A percentile compares a stretch with the other conserved stretches of the same genome.
Conservation (phyloP, 2,113 vertebrate species). For the Hippoglossus stenolepis region DNA sequence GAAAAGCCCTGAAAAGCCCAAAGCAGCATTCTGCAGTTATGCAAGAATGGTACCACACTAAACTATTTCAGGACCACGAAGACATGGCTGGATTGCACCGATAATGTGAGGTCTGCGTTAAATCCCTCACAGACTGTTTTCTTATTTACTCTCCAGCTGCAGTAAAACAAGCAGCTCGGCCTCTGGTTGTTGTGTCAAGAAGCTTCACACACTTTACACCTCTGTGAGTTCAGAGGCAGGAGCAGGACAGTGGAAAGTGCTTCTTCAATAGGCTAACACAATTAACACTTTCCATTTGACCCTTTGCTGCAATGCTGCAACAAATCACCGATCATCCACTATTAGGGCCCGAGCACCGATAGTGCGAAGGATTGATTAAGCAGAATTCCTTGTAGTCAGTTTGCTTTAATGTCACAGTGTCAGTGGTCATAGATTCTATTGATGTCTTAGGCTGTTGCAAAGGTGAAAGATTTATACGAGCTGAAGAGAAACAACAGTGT, state of each 20-base stretch:
- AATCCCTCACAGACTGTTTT: conserved; percentile 2
- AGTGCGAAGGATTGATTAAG: no score
- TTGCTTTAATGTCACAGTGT: no score
- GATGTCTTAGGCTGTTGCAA: no score
- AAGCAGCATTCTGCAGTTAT: conserved; percentile 50
- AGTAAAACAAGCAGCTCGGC: conserved; percentile 31
- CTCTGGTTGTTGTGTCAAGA: conserved; percentile 20
- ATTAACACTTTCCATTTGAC: background rate
- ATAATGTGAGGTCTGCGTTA: conserved; percentile 29
- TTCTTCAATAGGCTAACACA: background rate
- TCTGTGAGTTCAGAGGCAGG: background rate
- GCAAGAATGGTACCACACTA: conserved; percentile 58
- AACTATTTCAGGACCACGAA: conserved; percentile 66
- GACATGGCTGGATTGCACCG: conserved; percentile 10
- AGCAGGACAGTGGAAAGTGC: background rate
- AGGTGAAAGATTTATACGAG: no score
- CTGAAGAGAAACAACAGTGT: no score
- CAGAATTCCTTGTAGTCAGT: no score
- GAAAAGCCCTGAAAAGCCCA: conserved; percentile 15
- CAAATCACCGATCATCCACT: no score
- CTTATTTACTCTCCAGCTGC: conserved; percentile 15
- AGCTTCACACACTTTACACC: background rate
- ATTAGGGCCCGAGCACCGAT: no score
- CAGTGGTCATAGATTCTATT: no score
- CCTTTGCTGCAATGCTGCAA: background rate